A percentile compares a stretch with the other conserved stretches of the same genome.
Conservation (phyloP, 2,113 vertebrate species). For the Corythoichthys intestinalis region DNA sequence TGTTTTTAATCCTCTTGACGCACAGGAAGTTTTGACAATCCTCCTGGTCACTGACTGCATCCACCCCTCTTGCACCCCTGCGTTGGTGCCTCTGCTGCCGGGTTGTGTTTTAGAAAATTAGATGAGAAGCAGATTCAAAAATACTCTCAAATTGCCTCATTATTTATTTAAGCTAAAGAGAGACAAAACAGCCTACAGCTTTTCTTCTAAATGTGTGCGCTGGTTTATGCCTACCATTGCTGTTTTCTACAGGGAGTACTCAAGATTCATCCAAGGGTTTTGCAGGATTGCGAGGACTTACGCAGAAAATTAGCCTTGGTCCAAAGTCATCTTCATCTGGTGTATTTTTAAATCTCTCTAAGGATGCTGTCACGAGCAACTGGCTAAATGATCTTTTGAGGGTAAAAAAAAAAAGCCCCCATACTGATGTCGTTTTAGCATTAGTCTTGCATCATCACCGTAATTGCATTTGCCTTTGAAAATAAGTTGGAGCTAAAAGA, state of each 20-base stretch:
- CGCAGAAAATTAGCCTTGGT: neutral
- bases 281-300: conserved; percentile 9
- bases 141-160: conserved; percentile 17
- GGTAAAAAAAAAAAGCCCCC: neutral
- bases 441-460: neutral
- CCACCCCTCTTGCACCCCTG: neutral
- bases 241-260: conserved; percentile 14
- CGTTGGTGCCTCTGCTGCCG: neutral
- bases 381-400: neutral
- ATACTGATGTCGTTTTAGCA: neutral
- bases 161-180: conserved; percentile 25
- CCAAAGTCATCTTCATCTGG: neutral
- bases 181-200: conserved; percentile 9
- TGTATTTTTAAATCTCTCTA: neutral
- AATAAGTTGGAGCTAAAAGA: neutral
- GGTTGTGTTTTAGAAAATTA: neutral
- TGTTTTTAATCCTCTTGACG: neutral
- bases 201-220: conserved; percentile 4
- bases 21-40: neutral
- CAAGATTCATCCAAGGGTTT: neutral
- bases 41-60: neutral
- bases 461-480: neutral
- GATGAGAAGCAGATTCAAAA: conserved; percentile 7
- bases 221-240: conserved; percentile 4
- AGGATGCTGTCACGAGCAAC: neutral